Evolutionary conservation across 2,113 vertebrate species (phyloP), one percentile per base, ranked within the genome.

Genomic region (Gobius niger): DNA sequence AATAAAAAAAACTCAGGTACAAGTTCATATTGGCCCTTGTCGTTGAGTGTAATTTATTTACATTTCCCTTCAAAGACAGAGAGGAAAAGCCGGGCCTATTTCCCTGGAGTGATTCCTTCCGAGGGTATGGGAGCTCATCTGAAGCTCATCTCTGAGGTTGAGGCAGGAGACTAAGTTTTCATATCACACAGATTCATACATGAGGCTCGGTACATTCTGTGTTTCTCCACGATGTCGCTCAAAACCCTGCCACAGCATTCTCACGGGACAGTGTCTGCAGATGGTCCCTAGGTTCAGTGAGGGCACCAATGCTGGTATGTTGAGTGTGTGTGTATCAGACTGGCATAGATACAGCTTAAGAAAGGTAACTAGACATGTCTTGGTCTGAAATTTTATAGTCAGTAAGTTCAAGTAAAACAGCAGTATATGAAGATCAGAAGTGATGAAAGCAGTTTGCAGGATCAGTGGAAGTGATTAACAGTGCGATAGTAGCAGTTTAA

Each of bases 161-260:
- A 7, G 4, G 13, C 62, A 56, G 34, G 13, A 40, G 8, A 15
- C 24, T 42, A 34, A 11, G 19, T 59, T 59, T 59, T 57, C 6
- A 19, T 40, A 64, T 68, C 61, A 65, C 67, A 60, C 13, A 42
- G 47, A 61, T 40, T 73, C 44, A 67, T 14, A 54, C 71, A 54
- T 52, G 50, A 15, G 54, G 13, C 42, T 46, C 13, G 24, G 15
- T 47, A 13, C 24, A 15, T 7, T 52, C n/a, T 15, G 6, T 19
- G 52, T 50, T 50, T 14, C 41, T 62, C n/a, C n/a, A 24, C 18
- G 51, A 18, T 46, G 42, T 62, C 60, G 16, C 44, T 62, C 60
- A 44, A 44, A 34, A 18, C 7, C 15, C 41, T 2, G 14, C 15
- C 57, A 60, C 15, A 11, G 41, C 42, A 62, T 62, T 9, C 59